Evolutionary conservation across 2,888 invertebrate genomes (phyloP), one percentile per base, ranked within the genome.

Genomic region (Chironomus tentans): DNA sequence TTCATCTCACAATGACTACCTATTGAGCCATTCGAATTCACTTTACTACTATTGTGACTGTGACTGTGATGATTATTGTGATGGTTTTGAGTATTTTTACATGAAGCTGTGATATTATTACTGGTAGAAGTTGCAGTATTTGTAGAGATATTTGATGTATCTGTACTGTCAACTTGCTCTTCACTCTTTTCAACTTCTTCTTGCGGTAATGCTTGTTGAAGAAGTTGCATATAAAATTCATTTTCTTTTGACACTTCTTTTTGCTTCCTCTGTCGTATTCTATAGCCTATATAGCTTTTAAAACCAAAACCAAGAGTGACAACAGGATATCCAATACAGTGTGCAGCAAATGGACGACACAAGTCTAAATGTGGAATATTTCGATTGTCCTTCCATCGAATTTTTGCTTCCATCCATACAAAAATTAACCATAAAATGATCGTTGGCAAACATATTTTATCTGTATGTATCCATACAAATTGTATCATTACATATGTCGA

Each of bases 401-500:
- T 90, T 79, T 93, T 92, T 79, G 94, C 95, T 87, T 98, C 98
- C 82, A 96, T 89, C 86, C 97, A 98, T 82, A 97, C 92, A 86
- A 97, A 93, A 81, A 95, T 86, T 85, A 94, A 89, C 94, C 97
- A 98, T 80, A 98, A 87, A 81, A 93, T 91, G 81, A 97, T 92
- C 79, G 97, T 97, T 77, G 97, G 97, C 83, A 96, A 87, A 87
- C 97, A 97, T 80, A 97, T 90, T 85, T 93, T 91, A 83, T 95
- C 95, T 89, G 86, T 81, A 84, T 78, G 78, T 76, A 77, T 95
- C 97, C 97, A 98, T 79, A 97, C 94, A 85, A 95, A 97, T 85
- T 98, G 97, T 82, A 98, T 94, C 97, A 97, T 98, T 78, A 98
- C 97, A 85, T 98, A 98, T 82, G 97, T 97, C 86, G 97, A 97